phyloP scores from a whole-genome alignment of 2,888 invertebrate species.

The Sisyra nigra region DNA sequence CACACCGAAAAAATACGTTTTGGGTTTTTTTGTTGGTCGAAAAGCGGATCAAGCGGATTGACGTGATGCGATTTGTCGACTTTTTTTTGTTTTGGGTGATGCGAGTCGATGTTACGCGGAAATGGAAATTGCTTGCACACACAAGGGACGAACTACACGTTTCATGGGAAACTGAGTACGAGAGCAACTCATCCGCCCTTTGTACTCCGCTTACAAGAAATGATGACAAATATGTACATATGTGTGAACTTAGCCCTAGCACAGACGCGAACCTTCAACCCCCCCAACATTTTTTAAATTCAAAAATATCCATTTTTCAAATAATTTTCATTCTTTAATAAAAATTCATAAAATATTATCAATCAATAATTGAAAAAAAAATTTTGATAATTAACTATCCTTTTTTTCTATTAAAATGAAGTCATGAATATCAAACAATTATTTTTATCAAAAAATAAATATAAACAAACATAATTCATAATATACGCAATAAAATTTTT shows the following conservation, averaged over 20 bases:
- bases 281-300: constrained; percentile 1
- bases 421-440: neutral
- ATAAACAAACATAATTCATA: neutral
- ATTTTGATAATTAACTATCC: too few relatives aligned
- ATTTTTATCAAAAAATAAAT: neutral
- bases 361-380: neutral
- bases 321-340: too few relatives aligned
- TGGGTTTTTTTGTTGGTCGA: too few relatives aligned
- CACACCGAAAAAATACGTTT: too few relatives aligned
- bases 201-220: constrained; percentile 1
- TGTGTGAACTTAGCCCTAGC: constrained; percentile 2
- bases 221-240: constrained; percentile 8
- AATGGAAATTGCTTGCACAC: too few relatives aligned
- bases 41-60: too few relatives aligned
- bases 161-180: neutral
- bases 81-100: too few relatives aligned
- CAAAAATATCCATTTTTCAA: neutral
- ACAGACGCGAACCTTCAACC: neutral
- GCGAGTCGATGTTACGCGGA: too few relatives aligned
- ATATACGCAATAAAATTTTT: neutral
- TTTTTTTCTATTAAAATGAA: too few relatives aligned
- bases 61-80: too few relatives aligned
- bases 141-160: too few relatives aligned
- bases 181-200: constrained; percentile 9
- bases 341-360: too few relatives aligned